Conservation (phyloP, 2,113 vertebrate genomes). For the Ailuropoda melanoleuca region DNA sequence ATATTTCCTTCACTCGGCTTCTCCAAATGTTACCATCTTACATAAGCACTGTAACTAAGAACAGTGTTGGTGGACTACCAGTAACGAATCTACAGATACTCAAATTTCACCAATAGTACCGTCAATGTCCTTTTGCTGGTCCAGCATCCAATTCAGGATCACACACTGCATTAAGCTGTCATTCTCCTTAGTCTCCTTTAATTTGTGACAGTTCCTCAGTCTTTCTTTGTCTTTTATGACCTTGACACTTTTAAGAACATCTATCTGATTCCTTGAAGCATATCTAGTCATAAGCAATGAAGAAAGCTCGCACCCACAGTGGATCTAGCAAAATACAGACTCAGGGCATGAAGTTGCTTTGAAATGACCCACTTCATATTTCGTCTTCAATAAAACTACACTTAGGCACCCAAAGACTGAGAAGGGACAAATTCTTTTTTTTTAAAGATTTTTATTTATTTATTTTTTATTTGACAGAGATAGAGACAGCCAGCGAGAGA, state of each 20-base stretch:
- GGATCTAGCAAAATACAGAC: constrained; percentile 16
- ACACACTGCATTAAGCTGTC: background rate
- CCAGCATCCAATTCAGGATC: background rate
- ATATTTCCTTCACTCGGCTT: background rate
- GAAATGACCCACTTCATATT: constrained; percentile 30
- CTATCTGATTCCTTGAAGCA: background rate
- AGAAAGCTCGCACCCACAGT: background rate
- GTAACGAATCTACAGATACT: background rate
- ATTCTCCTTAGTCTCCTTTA: background rate
- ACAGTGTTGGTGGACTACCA: background rate
- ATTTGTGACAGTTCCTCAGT: background rate
- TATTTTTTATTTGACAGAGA: no score
- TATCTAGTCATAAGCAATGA: background rate
- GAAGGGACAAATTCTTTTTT: background rate
- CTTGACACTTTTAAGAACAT: constrained; percentile 37
- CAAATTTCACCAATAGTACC: background rate
- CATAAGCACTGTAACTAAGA: constrained; percentile 3
- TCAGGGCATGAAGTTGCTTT: background rate
- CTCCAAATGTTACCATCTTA: constrained; percentile 33
- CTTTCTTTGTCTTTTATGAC: constrained; percentile 10
- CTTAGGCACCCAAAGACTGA: background rate
- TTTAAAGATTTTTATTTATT: no score
- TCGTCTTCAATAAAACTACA: constrained; percentile 37
- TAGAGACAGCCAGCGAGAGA: no score
- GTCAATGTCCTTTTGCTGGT: background rate